A percentile compares a stretch with the other conserved stretches of the same genome.
These are phyloP conservation scores for Ormyrus labotus DNA, from an alignment of 2,888 invertebrate genomes.

Conservation along the genomic window DNA sequence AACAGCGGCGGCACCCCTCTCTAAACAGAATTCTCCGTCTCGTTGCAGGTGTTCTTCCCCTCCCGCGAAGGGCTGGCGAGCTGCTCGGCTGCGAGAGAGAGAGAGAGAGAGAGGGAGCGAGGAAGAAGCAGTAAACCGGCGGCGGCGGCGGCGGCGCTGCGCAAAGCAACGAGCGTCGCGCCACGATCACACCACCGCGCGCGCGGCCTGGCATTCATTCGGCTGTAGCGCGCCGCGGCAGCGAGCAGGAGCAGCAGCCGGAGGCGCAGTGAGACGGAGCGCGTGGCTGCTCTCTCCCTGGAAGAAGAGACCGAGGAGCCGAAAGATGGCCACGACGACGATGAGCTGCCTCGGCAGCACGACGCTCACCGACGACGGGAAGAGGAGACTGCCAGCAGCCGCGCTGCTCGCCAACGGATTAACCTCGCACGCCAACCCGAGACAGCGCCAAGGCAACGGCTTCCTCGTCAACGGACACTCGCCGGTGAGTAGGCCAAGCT, in stretches of 20 bases:
- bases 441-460: conserved; percentile 17
- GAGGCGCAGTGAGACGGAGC: no score
- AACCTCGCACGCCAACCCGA: not conserved
- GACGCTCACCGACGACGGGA: conserved; percentile 22
- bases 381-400: conserved; percentile 1
- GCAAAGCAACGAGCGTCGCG: not conserved
- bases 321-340: conserved; percentile 1
- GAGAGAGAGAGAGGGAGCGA: no score
- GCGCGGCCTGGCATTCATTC: not conserved
- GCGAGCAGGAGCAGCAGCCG: no score
- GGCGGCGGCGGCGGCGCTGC: not conserved
- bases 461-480: conserved; percentile 1
- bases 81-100: no score
- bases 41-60: no score
- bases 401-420: not conserved
- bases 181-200: not conserved
- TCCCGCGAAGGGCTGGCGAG: no score
- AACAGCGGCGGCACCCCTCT: no score
- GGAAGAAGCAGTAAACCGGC: no score
- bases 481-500: not conserved
- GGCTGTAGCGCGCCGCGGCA: no score
- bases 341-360: conserved; percentile 20
- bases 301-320: no score
- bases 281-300: no score
- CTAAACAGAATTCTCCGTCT: no score